Evolutionary conservation across 1,140 invertebrate genomes (phyloP), one percentile per base, ranked within the genome.

Genomic region (Brachionus rubens): DNA sequence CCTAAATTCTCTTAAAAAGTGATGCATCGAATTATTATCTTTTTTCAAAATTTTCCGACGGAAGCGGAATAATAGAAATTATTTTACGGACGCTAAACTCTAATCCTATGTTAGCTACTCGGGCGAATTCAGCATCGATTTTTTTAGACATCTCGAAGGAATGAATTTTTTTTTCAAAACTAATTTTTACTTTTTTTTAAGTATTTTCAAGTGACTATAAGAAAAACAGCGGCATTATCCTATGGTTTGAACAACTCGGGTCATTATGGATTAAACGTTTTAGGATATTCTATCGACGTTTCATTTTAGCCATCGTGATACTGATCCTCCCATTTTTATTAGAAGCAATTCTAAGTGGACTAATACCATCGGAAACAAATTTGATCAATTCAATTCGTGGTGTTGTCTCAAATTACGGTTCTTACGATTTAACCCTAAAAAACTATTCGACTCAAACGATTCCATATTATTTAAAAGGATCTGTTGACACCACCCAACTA

Each of bases 311-410:
- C 12, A 3, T 30, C n/a, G 50, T 72, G 21, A 72, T 72, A 30
- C 33, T 72, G 19, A 5, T 72, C 1, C 40, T 72, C 3, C 68
- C 68, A 24, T 48, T 72, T 12, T 26, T 72, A 19, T 24, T 72
- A 41, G 68, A 72, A 50, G 28, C 33, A 5, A 36, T 72, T 21
- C 9, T 72, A 41, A 33, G 19, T 19, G 68, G 28, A 14, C 28
- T 72, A 30, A 72, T 72, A 16, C 68, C 68, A 40, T 72, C 68
- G 7, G 19, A 72, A 28, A 50, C 68, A 26, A 72, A 72, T 72
- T 41, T 72, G 19, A 72, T 72, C 2, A 72, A 72, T 50, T 72
- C 68, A 54, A 72, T 72, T 6, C 10, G 68, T 50, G 46, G 68
- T 6, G 68, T 72, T 21, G 68, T 72, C 6, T 33, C 28, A 1